Base-by-base conservation (phyloP, 2,113 vertebrate genomes). In the Cinclus cinclus region DNA sequence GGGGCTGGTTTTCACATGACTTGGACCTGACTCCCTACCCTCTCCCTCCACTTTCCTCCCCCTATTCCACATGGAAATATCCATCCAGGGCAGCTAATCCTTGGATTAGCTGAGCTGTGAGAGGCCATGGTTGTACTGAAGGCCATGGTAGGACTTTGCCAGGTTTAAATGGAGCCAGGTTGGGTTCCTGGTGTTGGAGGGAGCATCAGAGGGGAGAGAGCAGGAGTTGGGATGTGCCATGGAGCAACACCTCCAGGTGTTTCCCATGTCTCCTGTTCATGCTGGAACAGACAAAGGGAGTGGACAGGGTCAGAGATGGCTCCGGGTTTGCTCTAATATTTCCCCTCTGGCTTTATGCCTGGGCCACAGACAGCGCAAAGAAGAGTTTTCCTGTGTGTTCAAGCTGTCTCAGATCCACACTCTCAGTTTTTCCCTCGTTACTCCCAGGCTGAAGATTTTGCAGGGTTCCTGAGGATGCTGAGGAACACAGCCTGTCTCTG, bases 1-100 rank as follows among this genome's bases (percentile, higher is more conserved):
- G 63, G 84, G 92, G 96, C 94, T 59, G 56, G 55, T 95, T 96
- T 96, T 95, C 95, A 94, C 87, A 58, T 83, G 92, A 39, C 85
- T 89, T n/a, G 58, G 85, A 96, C 81, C 89, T 50, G 59, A 71
- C 85, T 91, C 67, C 81, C 62, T 86, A 7, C 79, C 71, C 85
- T 83, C 52, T 83, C 22, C 71, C 33, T 90, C 35, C 69, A 47
- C 76, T 22, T 47, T 49, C 39, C 23, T 84, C 23, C 25, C 13
- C 5, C 10, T 53, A 0, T 62, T 94, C 55, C 60, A 18, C 16
- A 2, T 31, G 68, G 87, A 64, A 75, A 83, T 56, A 47, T 1
- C 71, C 77, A 59, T 5, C 55, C 41, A 4, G 0, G 11, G 7
- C 37, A 24, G 56, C 25, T 75, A 6, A 68, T 28, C 69, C 58